Evolutionary conservation across 2,113 vertebrate species (phyloP).

Genomic region (Phalacrocorax aristotelis): DNA sequence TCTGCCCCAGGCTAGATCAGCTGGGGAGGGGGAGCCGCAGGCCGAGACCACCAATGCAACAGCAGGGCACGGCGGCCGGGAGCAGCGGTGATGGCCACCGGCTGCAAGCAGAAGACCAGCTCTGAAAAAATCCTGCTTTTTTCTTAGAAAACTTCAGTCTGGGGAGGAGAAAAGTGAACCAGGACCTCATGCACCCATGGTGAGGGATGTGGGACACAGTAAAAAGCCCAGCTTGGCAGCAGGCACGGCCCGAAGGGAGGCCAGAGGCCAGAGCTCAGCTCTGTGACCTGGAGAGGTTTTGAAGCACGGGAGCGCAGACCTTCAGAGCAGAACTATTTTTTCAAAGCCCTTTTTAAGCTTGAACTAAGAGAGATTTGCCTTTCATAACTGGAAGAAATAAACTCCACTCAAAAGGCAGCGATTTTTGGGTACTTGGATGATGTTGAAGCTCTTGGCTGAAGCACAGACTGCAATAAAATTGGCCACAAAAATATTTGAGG

Average conservation of each 20-base stretch:
- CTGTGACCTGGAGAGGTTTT: background rate
- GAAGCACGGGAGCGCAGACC: background rate
- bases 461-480: background rate
- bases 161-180: background rate
- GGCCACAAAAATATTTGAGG: background rate
- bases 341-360: background rate
- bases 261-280: background rate
- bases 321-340: background rate
- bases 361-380: background rate
- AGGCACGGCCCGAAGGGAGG: background rate
- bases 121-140: background rate
- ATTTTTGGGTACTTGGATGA: background rate
- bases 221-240: background rate
- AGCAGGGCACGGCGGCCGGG: rapidly evolving
- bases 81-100: background rate
- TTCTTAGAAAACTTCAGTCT: background rate
- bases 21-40: background rate
- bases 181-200: rapidly evolving
- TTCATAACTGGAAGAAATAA: background rate
- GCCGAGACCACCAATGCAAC: background rate
- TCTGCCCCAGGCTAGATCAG: background rate
- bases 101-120: background rate
- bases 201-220: rapidly evolving
- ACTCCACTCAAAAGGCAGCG: background rate
- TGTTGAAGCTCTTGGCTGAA: background rate